Evolutionary conservation across 1,140 invertebrate genomes (phyloP).

Genomic region (Rhagoletis pomonella): DNA sequence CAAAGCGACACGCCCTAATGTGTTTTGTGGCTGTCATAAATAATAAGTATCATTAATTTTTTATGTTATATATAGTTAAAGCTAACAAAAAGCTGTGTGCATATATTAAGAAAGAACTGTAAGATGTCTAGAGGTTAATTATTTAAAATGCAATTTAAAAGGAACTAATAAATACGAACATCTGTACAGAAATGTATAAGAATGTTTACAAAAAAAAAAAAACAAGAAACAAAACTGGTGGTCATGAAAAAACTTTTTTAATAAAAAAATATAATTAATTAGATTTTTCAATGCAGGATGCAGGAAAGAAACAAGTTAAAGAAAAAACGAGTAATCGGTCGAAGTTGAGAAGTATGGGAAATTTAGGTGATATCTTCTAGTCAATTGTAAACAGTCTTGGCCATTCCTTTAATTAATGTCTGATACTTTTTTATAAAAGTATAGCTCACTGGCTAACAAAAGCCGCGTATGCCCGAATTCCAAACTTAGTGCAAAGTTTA

Average conservation of each 20-base stretch:
- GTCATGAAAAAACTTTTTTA: background rate
- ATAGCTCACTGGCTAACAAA: too few relatives aligned
- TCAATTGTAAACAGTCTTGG: background rate
- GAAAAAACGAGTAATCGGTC: background rate
- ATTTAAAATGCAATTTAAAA: constrained; percentile 41
- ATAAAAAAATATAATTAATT: background rate
- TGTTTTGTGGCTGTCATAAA: background rate
- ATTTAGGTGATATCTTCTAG: background rate
- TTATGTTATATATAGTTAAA: background rate
- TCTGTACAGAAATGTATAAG: too few relatives aligned
- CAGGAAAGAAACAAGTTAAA: background rate
- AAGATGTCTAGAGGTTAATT: background rate
- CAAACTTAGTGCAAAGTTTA: too few relatives aligned
- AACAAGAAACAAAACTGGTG: background rate
- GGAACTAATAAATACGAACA: background rate
- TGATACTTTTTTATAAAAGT: too few relatives aligned
- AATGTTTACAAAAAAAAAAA: background rate
- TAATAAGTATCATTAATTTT: constrained; percentile 6
- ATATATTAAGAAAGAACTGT: background rate
- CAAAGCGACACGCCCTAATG: constrained; percentile 26
- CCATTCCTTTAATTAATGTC: too few relatives aligned
- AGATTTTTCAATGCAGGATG: background rate
- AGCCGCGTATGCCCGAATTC: too few relatives aligned
- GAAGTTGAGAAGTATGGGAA: background rate
- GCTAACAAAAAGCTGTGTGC: background rate